Evolutionary conservation across 2,113 vertebrate genomes (phyloP), one percentile per base, ranked within the genome.

Genomic region (Leptobrachium ailaonicum): DNA sequence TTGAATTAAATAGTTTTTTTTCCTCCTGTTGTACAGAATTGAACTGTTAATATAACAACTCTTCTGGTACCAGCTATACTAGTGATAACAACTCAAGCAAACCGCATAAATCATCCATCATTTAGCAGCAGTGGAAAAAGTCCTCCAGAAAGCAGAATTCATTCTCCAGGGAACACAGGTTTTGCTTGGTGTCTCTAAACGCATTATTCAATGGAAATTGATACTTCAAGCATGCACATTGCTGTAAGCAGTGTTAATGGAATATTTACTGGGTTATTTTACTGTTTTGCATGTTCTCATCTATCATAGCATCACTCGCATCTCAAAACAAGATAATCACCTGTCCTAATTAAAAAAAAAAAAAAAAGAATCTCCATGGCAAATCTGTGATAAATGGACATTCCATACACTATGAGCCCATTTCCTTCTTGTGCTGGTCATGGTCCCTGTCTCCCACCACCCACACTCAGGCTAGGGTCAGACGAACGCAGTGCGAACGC

Each of bases 81-180:
- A 69, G 41, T 13, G 42, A 69, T 44, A 69, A 11, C 13, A 69
- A 44, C 41, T 45, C 67, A 43, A n/a, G 42, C 67, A 69, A 69
- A 44, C 67, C 45, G 67, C 8, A 69, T 69, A 69, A 45, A 69
- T 43, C 67, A 69, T 44, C 13, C 42, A 8, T 69, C 67, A 69
- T 43, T 67, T 69, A 69, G 43, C 67, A 69, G 43, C 67, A 69
- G 11, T 69, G 11, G 67, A n/a, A 44, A 45, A 43, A 41, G 41
- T 69, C 56, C 67, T 69, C 5, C 7, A 69, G 67, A 69, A 44
- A 1, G 67, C 67, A 7, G 67, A 69, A 69, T 69, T 69, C 41
- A 44, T 45, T 69, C 67, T 45, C 42, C 7, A 5, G 67, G 67
- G 67, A 67, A 41, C 13, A 69, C 40, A 41, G 8, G 3, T 69